Evolutionary conservation across 2,797 vertebrate species (phyloP), one percentile per base, ranked within the genome.

Genomic region (Natrix natrix): DNA sequence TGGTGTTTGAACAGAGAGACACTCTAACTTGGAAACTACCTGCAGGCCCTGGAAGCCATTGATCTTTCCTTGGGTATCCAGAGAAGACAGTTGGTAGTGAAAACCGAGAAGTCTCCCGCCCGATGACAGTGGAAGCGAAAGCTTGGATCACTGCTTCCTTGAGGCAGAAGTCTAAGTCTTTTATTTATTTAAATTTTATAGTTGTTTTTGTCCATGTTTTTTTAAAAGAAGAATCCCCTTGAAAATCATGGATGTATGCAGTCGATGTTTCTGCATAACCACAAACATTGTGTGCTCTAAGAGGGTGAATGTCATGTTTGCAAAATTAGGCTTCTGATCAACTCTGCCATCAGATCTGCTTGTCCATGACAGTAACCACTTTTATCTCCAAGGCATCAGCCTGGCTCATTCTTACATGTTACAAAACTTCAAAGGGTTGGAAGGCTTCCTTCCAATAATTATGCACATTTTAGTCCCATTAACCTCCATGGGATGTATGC

Each of bases 121-220:
- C 1, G 91, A 43, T 92, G 95, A 90, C 95, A 69, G 43, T 92
- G 92, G 48, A 92, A 83, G 95, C 57, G 93, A 94, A 94, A 97
- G 92, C 95, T 96, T 95, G 97, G 95, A 96, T 94, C 95, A 95
- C 83, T 13, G 96, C 95, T 97, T 95, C 94, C 95, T 96, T 7
- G 54, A 94, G 94, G 95, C 96, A 94, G 94, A 97, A 96, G 20
- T 96, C 97, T 97, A 96, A 97, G 97, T 97, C 93, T 96, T 97
- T 97, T 97, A 96, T 97, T 97, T 97, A 97, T 97, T 98, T 97
- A 96, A 95, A 91, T 91, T 97, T 97, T 97, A 93, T 95, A 0
- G 6, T 96, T 96, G 95, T 92, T 97, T 96, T 93, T 94, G 95
- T 97, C 1, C 0, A 93, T 94, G 90, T 91, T n/a, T 90, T 94